Conservation (phyloP, 2,797 vertebrate species). For the Masticophis lateralis region DNA sequence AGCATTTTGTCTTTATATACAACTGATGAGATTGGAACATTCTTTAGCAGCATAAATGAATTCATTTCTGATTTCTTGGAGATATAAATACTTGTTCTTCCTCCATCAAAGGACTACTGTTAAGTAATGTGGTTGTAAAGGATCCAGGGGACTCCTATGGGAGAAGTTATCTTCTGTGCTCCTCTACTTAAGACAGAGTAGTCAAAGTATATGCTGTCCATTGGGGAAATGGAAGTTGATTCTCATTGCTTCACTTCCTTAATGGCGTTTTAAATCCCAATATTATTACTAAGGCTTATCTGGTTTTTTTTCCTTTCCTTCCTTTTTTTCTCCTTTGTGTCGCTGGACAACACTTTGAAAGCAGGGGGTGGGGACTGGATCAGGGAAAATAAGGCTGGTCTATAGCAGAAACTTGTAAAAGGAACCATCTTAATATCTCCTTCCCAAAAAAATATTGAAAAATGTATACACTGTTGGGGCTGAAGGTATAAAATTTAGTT, state of each 20-base stretch:
- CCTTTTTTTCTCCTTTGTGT: background rate
- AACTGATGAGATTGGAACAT: background rate
- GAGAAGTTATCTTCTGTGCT: background rate
- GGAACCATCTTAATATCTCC: background rate
- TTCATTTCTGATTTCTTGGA: background rate
- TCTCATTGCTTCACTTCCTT: background rate
- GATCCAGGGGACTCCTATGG: background rate
- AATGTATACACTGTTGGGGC: background rate
- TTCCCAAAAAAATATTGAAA: background rate
- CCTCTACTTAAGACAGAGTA: background rate
- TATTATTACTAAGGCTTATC: background rate
- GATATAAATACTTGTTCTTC: background rate
- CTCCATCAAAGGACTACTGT: background rate
- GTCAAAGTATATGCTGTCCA: background rate
- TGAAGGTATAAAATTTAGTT: background rate
- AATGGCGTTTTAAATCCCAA: background rate
- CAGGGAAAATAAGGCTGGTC: background rate
- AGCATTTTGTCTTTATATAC: background rate
- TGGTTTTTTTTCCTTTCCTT: background rate
- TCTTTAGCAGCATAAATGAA: background rate
- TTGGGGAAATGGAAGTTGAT: background rate
- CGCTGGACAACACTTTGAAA: background rate
- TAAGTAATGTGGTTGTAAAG: background rate
- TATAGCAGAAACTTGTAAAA: background rate
- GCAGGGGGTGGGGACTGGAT: background rate